Percentiles rank a stretch among this genome's conserved stretches.
Conservation (phyloP, 2,113 vertebrate genomes). For the Corythoichthys intestinalis region DNA sequence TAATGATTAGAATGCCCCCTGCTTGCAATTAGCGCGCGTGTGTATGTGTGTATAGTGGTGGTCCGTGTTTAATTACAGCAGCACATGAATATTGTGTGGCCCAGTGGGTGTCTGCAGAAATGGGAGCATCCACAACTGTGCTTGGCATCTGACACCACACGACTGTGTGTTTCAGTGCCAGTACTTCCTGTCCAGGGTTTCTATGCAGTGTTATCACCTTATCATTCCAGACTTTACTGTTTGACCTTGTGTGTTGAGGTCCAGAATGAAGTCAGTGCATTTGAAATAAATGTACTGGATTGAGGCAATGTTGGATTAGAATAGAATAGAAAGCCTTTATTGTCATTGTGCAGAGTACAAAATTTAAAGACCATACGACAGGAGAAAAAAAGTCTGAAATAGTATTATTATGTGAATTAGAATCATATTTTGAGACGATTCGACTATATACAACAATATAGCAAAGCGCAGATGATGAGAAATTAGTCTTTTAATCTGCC, state of each 20-base stretch:
- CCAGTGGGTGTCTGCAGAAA: conserved; percentile 43
- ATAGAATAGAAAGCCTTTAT: too few species aligned
- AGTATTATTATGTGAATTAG: too few species aligned
- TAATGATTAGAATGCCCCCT: conserved; percentile 54
- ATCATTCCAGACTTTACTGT: conserved; percentile 9
- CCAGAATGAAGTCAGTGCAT: not conserved
- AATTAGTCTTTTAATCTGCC: too few species aligned
- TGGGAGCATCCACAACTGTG: conserved; percentile 35
- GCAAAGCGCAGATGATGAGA: too few species aligned
- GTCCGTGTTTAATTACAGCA: conserved; percentile 63
- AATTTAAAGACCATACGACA: too few species aligned
- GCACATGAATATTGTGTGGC: conserved; percentile 50
- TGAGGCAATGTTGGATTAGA: too few species aligned
- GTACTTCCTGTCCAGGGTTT: conserved; percentile 21
- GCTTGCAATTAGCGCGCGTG: conserved; percentile 53
- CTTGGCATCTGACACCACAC: conserved; percentile 44
- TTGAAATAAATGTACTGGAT: too few species aligned
- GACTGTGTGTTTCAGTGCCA: conserved; percentile 25
- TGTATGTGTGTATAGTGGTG: conserved; percentile 24
- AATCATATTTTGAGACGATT: too few species aligned
- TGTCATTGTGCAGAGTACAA: too few species aligned
- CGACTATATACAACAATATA: too few species aligned
- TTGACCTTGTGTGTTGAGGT: conserved; percentile 30
- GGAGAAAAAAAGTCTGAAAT: too few species aligned
- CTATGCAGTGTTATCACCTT: conserved; percentile 9